Evolutionary conservation across 2,113 vertebrate genomes (phyloP), one percentile per base, ranked within the genome.

Genomic region (Misgurnus anguillicaudatus): DNA sequence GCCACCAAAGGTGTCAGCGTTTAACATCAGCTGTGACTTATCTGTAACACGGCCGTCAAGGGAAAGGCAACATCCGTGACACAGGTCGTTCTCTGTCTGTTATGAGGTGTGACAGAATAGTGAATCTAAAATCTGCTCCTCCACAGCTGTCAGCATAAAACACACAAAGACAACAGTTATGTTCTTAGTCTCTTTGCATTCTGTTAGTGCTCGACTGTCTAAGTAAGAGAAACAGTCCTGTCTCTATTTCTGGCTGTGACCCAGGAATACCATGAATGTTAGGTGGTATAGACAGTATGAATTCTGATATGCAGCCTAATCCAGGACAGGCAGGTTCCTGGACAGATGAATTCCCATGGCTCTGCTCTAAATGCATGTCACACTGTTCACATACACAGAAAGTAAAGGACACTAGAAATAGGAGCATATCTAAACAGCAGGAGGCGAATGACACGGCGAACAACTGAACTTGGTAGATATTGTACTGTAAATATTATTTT

Each of bases 281-380:
- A 55, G 71, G 42, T 47, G 57, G 64, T 73, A 47, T 39, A 69
- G 24, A 31, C 24, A 31, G 45, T 38, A 38, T 74, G 71, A 79
- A 58, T 79, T 57, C 64, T 64, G 45, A 75, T 48, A 79, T 64
- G 48, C 21, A 47, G 71, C 38, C 19, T 80, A 62, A 78, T 75
- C 75, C 82, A 75, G 63, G 75, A 78, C 62, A 74, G 78, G 14
- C 60, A 38, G 31, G 10, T 77, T 82, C 60, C 51, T 71, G 74
- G 58, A 80, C 74, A 57, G 67, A 81, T 68, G 51, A 60, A 80
- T 74, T 80, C 45, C 74, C 9, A 63, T 70, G 41, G 66, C 51
- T 13, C 53, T 57, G 51, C 55, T 70, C 17, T 48, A 16, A 57
- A 41, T 9, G 21, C 51, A 36, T 36, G 45, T 39, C 24, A 36